Evolutionary conservation across 2,113 vertebrate species (phyloP), one percentile per base, ranked within the genome.

Genomic region (Sprattus sprattus): DNA sequence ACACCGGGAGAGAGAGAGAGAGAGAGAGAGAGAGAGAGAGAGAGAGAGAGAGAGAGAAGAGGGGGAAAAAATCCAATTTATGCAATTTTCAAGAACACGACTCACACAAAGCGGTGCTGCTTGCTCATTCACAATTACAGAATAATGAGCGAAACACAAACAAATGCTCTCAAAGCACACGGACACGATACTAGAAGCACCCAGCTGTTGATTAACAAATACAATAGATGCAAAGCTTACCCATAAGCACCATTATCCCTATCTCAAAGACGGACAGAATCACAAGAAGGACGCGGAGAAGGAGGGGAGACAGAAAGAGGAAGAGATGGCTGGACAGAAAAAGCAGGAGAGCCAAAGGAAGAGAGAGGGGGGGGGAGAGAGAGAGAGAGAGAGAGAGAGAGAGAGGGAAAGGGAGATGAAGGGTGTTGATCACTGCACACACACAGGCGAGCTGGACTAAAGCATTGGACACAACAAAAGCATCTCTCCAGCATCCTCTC

Each of bases 381-480:
- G 28, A 3, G 3, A 86, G 18, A 87, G 39, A 86, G 45, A 49
- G 83, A 49, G 83, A 20, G 44, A 44, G 82, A 32, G 52, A 16
- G 82, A 39, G 52, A 15, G 22, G 4, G 16, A 60, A 28, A 39
- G 6, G 28, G 32, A 60, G 60, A 6, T 25, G 15, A 89, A 87
- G 83, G 88, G 28, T 81, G 64, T 89, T 85, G 28, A 45, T 84
- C 52, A 85, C 83, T 89, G 85, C 87, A 80, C 86, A 88, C 64
- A 89, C 90, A 86, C 86, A 86, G 80, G 44, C 71, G 88, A 89
- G 91, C 90, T 89, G 89, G 86, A 91, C 90, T 89, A 88, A 91
- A 90, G 88, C 93, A 91, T 91, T 83, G 90, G 92, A 91, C 88
- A 89, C 90, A 92, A 92, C 92, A 94, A 91, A 90, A 93, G 92